phyloP scores from a whole-genome alignment of 2,888 invertebrate species.

The Drosophila fulvimacula region DNA sequence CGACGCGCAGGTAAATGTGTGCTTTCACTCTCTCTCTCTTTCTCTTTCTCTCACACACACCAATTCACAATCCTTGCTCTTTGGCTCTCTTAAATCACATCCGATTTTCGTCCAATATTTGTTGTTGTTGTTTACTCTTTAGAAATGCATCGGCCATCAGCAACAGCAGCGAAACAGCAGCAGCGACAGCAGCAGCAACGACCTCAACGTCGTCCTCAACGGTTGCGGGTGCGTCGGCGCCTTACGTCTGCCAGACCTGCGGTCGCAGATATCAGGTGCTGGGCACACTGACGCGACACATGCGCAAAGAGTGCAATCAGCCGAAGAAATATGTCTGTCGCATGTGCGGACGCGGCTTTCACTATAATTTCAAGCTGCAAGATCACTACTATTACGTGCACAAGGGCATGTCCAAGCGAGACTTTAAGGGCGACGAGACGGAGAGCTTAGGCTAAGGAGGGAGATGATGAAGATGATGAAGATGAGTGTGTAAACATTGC shows the following conservation, averaged over 20 bases:
- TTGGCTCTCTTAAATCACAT: slow-evolving; percentile 20
- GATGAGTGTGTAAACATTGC: slow-evolving; percentile 2
- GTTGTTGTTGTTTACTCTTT: slow-evolving; percentile 47
- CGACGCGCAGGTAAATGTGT: slow-evolving; percentile 67
- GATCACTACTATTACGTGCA: slow-evolving; percentile 81
- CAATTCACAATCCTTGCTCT: slow-evolving; percentile 4
- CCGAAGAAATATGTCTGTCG: slow-evolving; percentile 82
- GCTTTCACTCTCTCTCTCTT: slow-evolving; percentile 32
- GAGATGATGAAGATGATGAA: neutral
- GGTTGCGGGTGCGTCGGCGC: slow-evolving; percentile 34
- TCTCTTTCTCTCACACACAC: slow-evolving; percentile 7
- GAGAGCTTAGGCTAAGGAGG: slow-evolving; percentile 17
- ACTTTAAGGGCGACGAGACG: slow-evolving; percentile 18
- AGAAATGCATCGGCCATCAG: slow-evolving; percentile 33
- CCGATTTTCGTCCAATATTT: slow-evolving; percentile 33
- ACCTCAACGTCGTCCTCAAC: slow-evolving; percentile 12
- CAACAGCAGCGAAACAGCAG: slow-evolving; percentile 8
- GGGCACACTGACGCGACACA: slow-evolving; percentile 86
- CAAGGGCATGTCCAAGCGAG: slow-evolving; percentile 61
- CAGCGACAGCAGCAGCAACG: slow-evolving; percentile 9
- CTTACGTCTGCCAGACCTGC: slow-evolving; percentile 76
- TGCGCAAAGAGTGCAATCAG: slow-evolving; percentile 84
- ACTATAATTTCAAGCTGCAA: slow-evolving; percentile 83
- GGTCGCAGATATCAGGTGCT: slow-evolving; percentile 80
- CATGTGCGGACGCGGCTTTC: slow-evolving; percentile 83